phyloP scores from a whole-genome alignment of 2,888 invertebrate species.

The Fragum fragum region DNA sequence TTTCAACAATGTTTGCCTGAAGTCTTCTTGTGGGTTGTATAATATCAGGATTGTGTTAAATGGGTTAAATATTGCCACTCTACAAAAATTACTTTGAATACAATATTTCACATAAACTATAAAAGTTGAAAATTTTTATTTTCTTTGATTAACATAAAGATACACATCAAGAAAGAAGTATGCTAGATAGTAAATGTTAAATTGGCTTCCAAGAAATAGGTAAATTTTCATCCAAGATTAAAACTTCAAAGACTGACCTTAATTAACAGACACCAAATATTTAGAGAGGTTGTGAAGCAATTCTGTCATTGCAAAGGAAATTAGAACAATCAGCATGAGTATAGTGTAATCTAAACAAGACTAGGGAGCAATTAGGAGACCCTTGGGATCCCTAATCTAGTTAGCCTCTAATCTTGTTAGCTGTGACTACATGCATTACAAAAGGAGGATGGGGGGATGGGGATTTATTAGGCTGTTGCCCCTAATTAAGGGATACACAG shows the following conservation, averaged over 20 bases:
- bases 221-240: background rate
- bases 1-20: no score
- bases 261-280: constrained; percentile 23
- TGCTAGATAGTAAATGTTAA: no score
- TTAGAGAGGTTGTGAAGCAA: constrained; percentile 11
- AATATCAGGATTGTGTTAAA: no score
- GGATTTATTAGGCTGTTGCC: constrained; percentile 22
- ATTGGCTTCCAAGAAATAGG: no score
- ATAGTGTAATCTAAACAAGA: constrained; percentile 12
- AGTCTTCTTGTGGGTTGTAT: no score
- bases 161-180: no score
- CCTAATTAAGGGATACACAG: constrained; percentile 23
- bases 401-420: constrained; percentile 21
- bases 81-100: no score
- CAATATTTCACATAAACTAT: no score
- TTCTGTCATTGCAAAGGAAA: constrained; percentile 8
- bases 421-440: background rate
- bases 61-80: no score
- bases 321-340: background rate
- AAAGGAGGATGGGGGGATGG: background rate
- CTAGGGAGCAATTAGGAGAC: constrained; percentile 14
- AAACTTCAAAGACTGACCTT: constrained; percentile 5
- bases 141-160: no score
- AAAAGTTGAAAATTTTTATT: no score
- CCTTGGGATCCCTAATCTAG: constrained; percentile 20